These are phyloP conservation scores for Mesorhabditis sp. DNA, from an alignment of 2,888 invertebrate species.

Conservation along the genomic window DNA sequence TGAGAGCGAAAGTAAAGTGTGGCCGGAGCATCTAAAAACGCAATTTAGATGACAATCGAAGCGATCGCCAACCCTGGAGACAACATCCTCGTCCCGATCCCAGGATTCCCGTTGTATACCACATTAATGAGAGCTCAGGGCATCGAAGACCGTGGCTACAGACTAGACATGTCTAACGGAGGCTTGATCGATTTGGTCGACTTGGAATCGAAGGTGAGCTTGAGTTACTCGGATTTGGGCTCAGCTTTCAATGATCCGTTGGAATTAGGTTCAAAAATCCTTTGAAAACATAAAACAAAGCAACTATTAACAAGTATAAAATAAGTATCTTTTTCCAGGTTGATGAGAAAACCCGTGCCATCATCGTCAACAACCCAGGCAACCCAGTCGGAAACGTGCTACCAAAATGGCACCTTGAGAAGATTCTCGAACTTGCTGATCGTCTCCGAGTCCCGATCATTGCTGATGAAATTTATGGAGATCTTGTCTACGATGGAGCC, in stretches of 20 bases:
- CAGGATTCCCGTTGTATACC: conserved; percentile 58
- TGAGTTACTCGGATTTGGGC: no score
- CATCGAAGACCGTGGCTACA: conserved; percentile 49
- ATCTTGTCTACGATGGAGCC: conserved; percentile 68
- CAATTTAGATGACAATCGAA: conserved; percentile 80
- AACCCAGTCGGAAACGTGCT: conserved; percentile 97
- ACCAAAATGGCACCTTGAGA: conserved; percentile 73
- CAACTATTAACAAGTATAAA: no score
- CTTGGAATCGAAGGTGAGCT: conserved; percentile 77
- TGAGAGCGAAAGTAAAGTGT: no score
- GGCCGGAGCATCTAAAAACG: no score
- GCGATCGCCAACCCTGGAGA: conserved; percentile 83
- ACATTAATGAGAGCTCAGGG: conserved; percentile 56
- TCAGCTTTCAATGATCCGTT: no score
- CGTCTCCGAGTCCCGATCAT: conserved; percentile 75
- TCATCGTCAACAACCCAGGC: conserved; percentile 91
- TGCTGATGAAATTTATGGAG: conserved; percentile 96
- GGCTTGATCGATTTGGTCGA: conserved; percentile 74
- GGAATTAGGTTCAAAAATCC: no score
- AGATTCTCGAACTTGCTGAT: conserved; percentile 67
- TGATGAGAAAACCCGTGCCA: conserved; percentile 82
- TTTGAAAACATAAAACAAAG: no score
- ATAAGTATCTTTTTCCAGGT: no score
- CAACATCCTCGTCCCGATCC: conserved; percentile 82
- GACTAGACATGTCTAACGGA: conserved; percentile 49